phyloP scores from a whole-genome alignment of 2,113 vertebrate species.

The Microcebus lehilahytsara region DNA sequence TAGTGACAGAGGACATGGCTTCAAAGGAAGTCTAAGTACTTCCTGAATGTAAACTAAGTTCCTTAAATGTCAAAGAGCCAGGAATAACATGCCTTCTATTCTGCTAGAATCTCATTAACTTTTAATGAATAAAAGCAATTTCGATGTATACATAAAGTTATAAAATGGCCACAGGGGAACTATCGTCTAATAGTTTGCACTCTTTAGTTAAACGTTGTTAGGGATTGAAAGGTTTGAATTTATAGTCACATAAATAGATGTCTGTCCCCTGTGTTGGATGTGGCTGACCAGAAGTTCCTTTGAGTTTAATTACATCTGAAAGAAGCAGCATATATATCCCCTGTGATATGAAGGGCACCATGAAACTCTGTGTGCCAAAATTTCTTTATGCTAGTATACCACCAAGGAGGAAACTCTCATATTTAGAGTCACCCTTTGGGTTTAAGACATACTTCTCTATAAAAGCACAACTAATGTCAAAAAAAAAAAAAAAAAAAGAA shows the following conservation, averaged over 20 bases:
- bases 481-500: not conserved
- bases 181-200: not conserved
- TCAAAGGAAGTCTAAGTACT: constrained; percentile 26
- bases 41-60: constrained; percentile 47
- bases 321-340: not conserved
- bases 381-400: not conserved
- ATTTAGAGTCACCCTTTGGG: not conserved
- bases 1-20: not conserved
- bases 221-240: not conserved
- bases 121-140: constrained; percentile 41
- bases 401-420: not conserved
- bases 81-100: constrained; percentile 1
- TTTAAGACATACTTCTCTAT: not conserved
- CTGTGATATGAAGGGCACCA: not conserved
- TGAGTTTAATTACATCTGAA: not conserved
- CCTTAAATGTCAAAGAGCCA: constrained; percentile 51
- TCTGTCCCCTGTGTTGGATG: not conserved
- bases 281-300: not conserved
- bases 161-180: not conserved
- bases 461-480: not conserved
- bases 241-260: not conserved
- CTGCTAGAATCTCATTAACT: constrained; percentile 25
- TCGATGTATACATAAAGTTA: constrained; percentile 1
- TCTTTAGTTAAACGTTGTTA: not conserved
- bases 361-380: not conserved